Base-by-base conservation (phyloP, 1,140 invertebrate species). In the Stenopsyche tienmushanensis region DNA sequence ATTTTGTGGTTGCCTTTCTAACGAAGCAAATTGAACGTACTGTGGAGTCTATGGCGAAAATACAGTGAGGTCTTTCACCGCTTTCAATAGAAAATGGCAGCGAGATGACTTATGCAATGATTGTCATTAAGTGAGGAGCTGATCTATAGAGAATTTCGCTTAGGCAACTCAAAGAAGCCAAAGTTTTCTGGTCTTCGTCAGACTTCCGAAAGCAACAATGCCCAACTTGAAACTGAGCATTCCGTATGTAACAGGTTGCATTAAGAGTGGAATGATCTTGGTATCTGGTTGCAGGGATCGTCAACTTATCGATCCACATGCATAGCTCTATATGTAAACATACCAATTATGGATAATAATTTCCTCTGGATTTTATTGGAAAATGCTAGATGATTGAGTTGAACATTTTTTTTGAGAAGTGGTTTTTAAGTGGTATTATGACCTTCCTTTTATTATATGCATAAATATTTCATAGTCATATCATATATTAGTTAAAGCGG, bases 251-350 rank as follows among this genome's bases (percentile, higher is more conserved):
- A 60, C 42, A 29, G 54, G 18, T 57, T 57, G 54, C 20, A 42
- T 7, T n/a, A 26, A 25, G 23, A 18, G 57, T 47, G 41, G 57
- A 60, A 60, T 47, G 57, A 60, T 60, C 57, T 60, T 44, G 24
- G 39, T 47, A 25, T 45, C 44, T 47, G 57, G 57, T 60, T 47
- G 21, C 57, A 60, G 57, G 39, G 41, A 41, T 60, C n/a, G n/a
- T 34, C 57, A 60, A 60, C 29, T n/a, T n/a, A n/a, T n/a, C n/a
- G n/a, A n/a, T n/a, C n/a, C n/a, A n/a, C n/a, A n/a, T n/a, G n/a
- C n/a, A n/a, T n/a, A n/a, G n/a, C n/a, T n/a, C n/a, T n/a, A n/a
- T n/a, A n/a, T n/a, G n/a, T n/a, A n/a, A n/a, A n/a, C n/a, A n/a
- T n/a, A n/a, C n/a, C n/a, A n/a, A n/a, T n/a, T n/a, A n/a, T n/a